Base-by-base conservation (phyloP, 2,113 vertebrate genomes). In the Tringa solitaria region DNA sequence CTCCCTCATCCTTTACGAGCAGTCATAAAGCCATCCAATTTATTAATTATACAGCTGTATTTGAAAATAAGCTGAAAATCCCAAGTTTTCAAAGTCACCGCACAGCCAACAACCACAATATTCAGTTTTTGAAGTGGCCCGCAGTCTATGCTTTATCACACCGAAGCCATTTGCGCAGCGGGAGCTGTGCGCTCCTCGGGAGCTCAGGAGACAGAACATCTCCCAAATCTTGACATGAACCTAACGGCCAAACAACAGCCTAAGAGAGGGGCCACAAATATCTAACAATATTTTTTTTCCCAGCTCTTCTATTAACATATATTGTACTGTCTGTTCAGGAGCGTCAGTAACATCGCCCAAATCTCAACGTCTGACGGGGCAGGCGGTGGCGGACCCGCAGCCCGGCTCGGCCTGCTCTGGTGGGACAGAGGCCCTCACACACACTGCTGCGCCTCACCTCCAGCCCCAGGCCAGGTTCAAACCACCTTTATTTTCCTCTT, bases 371-470 rank as follows among this genome's bases (percentile, higher is more conserved):
- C 8, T 46, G 28, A 28, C 2, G 1, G 14, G 19, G 12, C 46
- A 33, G 12, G 12, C 68, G 21, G 24, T 1, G 3, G 30, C 9
- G 45, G 33, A 46, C 43, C 9, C 7, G 27, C 23, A 35, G 59
- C 28, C 28, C 67, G 21, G 24, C 6, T 2, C 10, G 13, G 4
- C 1, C 0, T 4, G 35, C 14, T 32, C 27, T 6, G 6, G 14
- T 3, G 45, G 37, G 16, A 8, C 43, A 28, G 22, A 30, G 32
- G 4, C 8, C 4, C 5, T 11, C 24, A 9, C 0, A 3, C 23
- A 41, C 7, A 14, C 27, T 39, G 33, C 27, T 24, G 33, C 5
- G 17, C 6, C 4, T 15, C 19, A 26, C 11, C 26, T 41, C 39
- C 26, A 5, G 30, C 68, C 33, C 30, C 28, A 16, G 7, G 2